Base-by-base conservation (phyloP, 2,888 invertebrate genomes). In the Terebella lapidaria region DNA sequence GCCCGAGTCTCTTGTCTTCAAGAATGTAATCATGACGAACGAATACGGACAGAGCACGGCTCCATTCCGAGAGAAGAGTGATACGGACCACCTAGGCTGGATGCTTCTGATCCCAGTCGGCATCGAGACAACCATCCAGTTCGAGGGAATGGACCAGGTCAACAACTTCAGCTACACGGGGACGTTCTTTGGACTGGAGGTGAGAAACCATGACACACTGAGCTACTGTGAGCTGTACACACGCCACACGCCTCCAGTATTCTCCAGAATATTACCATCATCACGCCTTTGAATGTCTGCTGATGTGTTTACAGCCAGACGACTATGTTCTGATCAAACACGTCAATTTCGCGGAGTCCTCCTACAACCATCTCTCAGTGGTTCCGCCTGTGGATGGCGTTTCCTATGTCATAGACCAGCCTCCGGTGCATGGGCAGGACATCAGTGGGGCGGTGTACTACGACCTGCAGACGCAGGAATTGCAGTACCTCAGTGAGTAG, bases 141-240 rank as follows among this genome's bases (percentile, higher is more conserved):
- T 59, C 28, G 29, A 26, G 18, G 45, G 45, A 15, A 25, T n/a
- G 24, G 57, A 35, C 10, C 56, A 58, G 20, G 20, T 59, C 22
- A 46, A 20, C 20, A 59, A 59, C 52, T 26, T 59, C 26, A 45
- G 45, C 28, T 59, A 59, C 26, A 24, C n/a, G 10, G 56, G 56
- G 3, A 28, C n/a, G 27, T 56, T 26, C 28, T 56, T 24, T 18
- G 56, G 56, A 10, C 27, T 56, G 2, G 46, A 56, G 56, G 56
- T 56, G 15, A 53, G 53, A 15, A 5, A 27, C 5, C n/a, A 20
- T 49, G 5, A 49, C 22, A n/a, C n/a, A n/a, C n/a, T n/a, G n/a
- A n/a, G n/a, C n/a, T n/a, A n/a, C n/a, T n/a, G n/a, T n/a, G n/a
- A n/a, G n/a, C n/a, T n/a, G n/a, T n/a, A n/a, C n/a, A n/a, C n/a